phyloP scores from a whole-genome alignment of 2,888 invertebrate genomes.

The Hyalella azteca region DNA sequence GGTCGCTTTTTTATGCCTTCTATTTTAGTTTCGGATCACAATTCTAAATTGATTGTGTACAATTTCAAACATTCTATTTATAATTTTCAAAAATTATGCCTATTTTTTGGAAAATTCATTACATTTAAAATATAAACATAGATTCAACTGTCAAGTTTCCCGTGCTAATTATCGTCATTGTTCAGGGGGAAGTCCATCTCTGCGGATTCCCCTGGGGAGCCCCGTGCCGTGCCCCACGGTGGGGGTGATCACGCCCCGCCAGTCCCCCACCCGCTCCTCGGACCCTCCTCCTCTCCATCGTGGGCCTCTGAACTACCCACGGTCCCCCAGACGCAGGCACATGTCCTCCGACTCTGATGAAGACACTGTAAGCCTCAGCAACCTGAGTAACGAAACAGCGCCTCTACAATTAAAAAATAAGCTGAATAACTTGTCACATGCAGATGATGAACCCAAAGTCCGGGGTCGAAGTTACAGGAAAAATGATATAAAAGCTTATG shows the following conservation, averaged over 20 bases:
- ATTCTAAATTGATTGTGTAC: background rate
- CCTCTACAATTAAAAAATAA: background rate
- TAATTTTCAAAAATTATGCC: background rate
- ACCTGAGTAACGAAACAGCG: background rate
- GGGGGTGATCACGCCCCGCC: background rate
- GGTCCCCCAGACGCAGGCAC: background rate
- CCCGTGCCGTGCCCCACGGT: slow-evolving; percentile 15
- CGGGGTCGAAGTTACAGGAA: background rate
- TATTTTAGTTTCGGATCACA: background rate
- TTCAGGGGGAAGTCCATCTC: background rate
- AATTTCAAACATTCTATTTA: background rate
- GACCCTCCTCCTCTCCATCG: background rate
- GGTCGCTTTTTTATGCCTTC: background rate
- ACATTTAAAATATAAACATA: background rate
- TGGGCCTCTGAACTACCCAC: background rate
- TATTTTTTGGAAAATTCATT: background rate
- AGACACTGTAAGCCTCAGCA: background rate
- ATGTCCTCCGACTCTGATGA: background rate
- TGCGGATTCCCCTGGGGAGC: background rate
- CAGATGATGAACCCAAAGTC: background rate
- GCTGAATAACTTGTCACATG: background rate
- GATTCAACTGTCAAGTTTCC: background rate
- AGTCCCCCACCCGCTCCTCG: background rate
- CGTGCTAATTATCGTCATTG: background rate
- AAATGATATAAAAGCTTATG: background rate